Conservation (phyloP, 92 coral and sea anemone species). For the Pocillopora grandis region DNA sequence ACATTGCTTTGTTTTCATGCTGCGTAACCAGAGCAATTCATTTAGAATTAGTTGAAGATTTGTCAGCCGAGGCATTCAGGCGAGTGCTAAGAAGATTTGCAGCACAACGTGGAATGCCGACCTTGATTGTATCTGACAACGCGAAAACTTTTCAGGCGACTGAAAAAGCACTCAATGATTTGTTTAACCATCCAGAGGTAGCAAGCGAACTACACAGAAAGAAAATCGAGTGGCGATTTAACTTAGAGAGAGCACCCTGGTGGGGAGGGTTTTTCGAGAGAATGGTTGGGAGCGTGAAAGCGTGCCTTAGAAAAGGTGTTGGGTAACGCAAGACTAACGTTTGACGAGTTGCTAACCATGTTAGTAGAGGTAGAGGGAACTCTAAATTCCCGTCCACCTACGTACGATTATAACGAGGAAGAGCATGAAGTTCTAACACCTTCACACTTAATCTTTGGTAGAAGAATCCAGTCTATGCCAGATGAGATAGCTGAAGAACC, state of each 20-base stretch:
- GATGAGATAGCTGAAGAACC: slow-evolving; percentile 14
- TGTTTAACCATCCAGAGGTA: slow-evolving; percentile 33
- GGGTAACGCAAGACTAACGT: slow-evolving; percentile 49
- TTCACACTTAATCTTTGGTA: slow-evolving; percentile 46
- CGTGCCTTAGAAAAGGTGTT: slow-evolving; percentile 35
- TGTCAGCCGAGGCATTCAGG: slow-evolving; percentile 33
- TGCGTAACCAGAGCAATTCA: slow-evolving; percentile 44
- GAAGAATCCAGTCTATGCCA: slow-evolving; percentile 31
- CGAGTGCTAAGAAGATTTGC: slow-evolving; percentile 28
- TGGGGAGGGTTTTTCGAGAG: slow-evolving; percentile 52
- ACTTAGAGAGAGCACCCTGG: slow-evolving; percentile 51
- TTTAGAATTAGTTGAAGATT: slow-evolving; percentile 33
- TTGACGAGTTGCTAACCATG: slow-evolving; percentile 48
- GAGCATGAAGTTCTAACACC: slow-evolving; percentile 49
- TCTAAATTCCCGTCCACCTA: slow-evolving; percentile 54
- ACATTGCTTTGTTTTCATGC: slow-evolving; percentile 43
- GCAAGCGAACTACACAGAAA: slow-evolving; percentile 2
- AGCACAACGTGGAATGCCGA: slow-evolving; percentile 44
- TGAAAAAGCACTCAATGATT: slow-evolving; percentile 10
- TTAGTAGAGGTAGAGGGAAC: slow-evolving; percentile 62
- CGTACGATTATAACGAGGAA: slow-evolving; percentile 40
- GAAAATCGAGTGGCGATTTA: slow-evolving; percentile 41
- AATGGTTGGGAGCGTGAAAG: slow-evolving; percentile 40
- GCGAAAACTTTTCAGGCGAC: slow-evolving; percentile 39
- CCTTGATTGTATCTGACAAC: slow-evolving; percentile 39